Percentiles rank a stretch among this genome's conserved stretches.
These are phyloP conservation scores for Amphiprion ocellaris DNA, from an alignment of 2,113 vertebrate species.

Conservation along the genomic window DNA sequence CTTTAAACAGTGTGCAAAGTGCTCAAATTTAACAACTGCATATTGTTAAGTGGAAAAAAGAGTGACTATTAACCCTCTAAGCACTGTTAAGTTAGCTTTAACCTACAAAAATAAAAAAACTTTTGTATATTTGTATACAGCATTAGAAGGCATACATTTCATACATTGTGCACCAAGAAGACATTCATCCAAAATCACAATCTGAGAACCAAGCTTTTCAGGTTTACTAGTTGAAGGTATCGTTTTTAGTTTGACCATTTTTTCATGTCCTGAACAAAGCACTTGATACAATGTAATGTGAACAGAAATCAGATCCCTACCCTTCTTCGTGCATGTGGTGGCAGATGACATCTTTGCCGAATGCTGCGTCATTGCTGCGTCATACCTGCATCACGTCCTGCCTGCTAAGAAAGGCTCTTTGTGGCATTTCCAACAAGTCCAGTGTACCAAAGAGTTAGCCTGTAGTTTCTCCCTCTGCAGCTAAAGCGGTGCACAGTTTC, in stretches of 20 bases:
- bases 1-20: conserved; percentile 32
- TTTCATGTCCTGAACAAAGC: not conserved
- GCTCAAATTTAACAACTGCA: conserved; percentile 18
- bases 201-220: conserved; percentile 4
- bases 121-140: conserved; percentile 65
- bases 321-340: not conserved
- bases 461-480: conserved; percentile 29
- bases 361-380: conserved; percentile 14
- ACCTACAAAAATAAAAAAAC: not conserved
- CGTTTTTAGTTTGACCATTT: conserved; percentile 13
- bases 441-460: conserved; percentile 73
- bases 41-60: conserved; percentile 35
- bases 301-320: conserved; percentile 14
- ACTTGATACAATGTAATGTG: conserved; percentile 29
- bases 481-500: conserved; percentile 45
- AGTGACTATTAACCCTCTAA: conserved; percentile 4
- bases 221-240: not conserved
- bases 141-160: conserved; percentile 5
- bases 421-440: conserved; percentile 17
- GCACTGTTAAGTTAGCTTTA: conserved; percentile 19
- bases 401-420: conserved; percentile 4
- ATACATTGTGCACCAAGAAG: not conserved
- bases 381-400: not conserved
- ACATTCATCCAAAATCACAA: conserved; percentile 14
- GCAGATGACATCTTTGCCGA: not conserved